Percentiles rank a stretch among this genome's conserved stretches.
Conservation (phyloP, 2,113 vertebrate species). For the Prolemur simus region DNA sequence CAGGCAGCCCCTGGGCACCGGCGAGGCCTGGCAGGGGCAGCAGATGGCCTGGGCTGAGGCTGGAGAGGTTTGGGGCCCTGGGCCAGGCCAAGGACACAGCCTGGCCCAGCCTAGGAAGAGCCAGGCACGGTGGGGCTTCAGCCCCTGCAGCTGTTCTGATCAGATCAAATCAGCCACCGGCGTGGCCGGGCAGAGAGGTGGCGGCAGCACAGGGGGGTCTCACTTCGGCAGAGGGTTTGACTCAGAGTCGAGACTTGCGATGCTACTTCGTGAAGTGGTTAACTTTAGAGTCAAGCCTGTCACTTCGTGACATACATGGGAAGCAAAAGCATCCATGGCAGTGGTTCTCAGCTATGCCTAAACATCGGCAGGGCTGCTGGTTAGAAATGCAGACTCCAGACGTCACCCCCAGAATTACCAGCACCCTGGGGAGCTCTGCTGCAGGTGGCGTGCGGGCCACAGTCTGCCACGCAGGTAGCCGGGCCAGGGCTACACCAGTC, state of each 20-base stretch:
- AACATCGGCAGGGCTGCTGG: background rate
- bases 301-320: background rate
- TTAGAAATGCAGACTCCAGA: background rate
- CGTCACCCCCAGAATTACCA: background rate
- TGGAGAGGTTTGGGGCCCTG: background rate
- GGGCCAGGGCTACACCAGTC: too few species aligned
- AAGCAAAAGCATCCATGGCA: background rate
- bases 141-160: background rate
- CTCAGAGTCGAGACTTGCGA: background rate
- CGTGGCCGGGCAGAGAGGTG: too few species aligned
- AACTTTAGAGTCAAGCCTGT: background rate
- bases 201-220: fast-evolving
- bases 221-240: background rate
- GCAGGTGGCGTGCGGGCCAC: too few species aligned
- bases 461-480: fast-evolving
- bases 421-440: background rate
- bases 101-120: background rate
- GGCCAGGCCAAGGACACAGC: background rate
- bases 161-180: background rate
- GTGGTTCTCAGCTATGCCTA: background rate
- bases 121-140: background rate
- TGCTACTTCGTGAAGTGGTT: background rate
- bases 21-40: background rate
- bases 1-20: background rate
- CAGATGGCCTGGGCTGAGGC: background rate